Evolutionary conservation across 1,140 invertebrate species (phyloP).

Genomic region (Macrosteles quadrilineatus): DNA sequence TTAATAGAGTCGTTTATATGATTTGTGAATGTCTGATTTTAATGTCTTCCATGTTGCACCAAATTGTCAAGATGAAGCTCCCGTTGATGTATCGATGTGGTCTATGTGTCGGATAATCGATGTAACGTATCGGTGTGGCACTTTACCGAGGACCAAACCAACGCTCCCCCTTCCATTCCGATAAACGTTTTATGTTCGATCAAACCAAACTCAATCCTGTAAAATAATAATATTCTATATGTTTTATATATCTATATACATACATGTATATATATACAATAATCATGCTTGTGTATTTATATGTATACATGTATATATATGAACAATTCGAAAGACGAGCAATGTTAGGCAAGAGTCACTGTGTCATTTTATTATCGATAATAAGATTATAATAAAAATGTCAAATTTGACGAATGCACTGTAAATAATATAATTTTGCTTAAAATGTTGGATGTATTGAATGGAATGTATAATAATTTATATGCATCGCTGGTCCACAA

Average conservation of each 20-base stretch:
- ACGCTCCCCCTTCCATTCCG: slow-evolving; percentile 22
- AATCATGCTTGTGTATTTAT: slow-evolving; percentile 5
- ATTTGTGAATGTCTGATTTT: slow-evolving; percentile 39
- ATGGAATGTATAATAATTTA: slow-evolving; percentile 25
- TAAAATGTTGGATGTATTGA: slow-evolving; percentile 36
- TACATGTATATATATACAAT: slow-evolving; percentile 22
- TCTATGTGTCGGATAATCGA: slow-evolving; percentile 18
- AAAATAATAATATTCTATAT: slow-evolving; percentile 2
- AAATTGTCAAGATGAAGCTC: slow-evolving; percentile 30
- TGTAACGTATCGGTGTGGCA: slow-evolving; percentile 41
- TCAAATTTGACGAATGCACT: slow-evolving; percentile 19
- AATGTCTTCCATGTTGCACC: slow-evolving; percentile 44
- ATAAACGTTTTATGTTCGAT: background rate
- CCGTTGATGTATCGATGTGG: slow-evolving; percentile 14
- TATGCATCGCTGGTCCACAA: slow-evolving; percentile 25
- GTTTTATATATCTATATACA: slow-evolving; percentile 17
- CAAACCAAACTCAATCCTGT: background rate
- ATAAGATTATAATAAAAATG: slow-evolving; percentile 19
- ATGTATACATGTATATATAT: slow-evolving; percentile 8
- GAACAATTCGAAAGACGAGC: slow-evolving; percentile 1
- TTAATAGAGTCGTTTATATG: background rate
- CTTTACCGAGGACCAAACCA: slow-evolving; percentile 40
- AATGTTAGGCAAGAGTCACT: slow-evolving; percentile 25
- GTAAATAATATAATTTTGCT: slow-evolving; percentile 29
- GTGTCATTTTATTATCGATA: slow-evolving; percentile 16